phyloP scores from a whole-genome alignment of 2,888 invertebrate species.

The Nowickia ferox region DNA sequence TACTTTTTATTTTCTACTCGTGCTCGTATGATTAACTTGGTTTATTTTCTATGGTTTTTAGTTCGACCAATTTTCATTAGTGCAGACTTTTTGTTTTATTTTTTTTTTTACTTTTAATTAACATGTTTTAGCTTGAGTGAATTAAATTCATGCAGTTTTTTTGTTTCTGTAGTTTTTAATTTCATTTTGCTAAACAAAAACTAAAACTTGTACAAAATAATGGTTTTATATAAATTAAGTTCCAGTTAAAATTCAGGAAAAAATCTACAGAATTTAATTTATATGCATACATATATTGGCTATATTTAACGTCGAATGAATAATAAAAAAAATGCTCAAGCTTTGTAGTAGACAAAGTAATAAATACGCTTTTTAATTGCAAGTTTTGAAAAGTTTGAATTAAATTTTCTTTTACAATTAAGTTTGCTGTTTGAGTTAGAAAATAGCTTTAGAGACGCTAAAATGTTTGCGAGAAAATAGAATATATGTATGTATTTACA shows the following conservation, averaged over 20 bases:
- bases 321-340: not conserved
- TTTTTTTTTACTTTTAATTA: slow-evolving; percentile 56
- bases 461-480: too few species aligned
- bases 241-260: not conserved
- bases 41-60: slow-evolving; percentile 54
- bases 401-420: not conserved
- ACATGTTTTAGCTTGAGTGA: slow-evolving; percentile 57
- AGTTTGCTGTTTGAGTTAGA: too few species aligned
- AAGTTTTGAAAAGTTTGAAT: not conserved
- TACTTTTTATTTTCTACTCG: slow-evolving; percentile 16
- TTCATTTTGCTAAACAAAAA: slow-evolving; percentile 33
- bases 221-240: slow-evolving; percentile 21
- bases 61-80: slow-evolving; percentile 65
- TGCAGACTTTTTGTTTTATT: slow-evolving; percentile 45
- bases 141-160: slow-evolving; percentile 30
- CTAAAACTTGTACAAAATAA: slow-evolving; percentile 31
- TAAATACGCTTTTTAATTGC: not conserved
- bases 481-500: too few species aligned
- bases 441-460: too few species aligned
- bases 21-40: slow-evolving; percentile 52
- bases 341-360: not conserved
- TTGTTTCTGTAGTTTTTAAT: slow-evolving; percentile 5
- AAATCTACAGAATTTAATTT: slow-evolving; percentile 21
- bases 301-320: not conserved
- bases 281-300: slow-evolving; percentile 1